phyloP scores from a whole-genome alignment of 35 echinoderm and acorn worm genomes.

The Amphiura filiformis region DNA sequence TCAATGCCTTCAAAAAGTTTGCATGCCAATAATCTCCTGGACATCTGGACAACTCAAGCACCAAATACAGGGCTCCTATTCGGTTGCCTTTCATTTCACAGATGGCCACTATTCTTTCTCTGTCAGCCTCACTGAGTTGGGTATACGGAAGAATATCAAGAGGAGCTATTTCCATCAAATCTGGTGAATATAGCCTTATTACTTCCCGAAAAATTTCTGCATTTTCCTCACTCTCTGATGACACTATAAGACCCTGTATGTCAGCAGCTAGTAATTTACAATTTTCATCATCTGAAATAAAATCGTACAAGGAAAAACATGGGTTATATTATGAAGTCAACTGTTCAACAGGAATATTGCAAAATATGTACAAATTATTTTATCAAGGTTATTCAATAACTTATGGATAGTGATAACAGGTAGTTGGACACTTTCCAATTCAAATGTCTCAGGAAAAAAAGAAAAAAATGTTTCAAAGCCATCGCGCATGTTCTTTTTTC shows the following conservation, averaged over 20 bases:
- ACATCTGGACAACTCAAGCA: background rate
- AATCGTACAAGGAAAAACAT: background rate
- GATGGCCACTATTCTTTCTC: background rate
- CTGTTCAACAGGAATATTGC: no score
- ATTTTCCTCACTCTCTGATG: background rate
- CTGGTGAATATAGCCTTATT: background rate
- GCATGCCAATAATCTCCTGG: background rate
- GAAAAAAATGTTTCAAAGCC: no score
- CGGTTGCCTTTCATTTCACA: background rate
- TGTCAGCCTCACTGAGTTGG: background rate
- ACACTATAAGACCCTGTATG: background rate
- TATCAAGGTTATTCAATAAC: no score
- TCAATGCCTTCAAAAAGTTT: background rate
- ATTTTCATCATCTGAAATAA: background rate
- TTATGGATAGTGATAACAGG: no score
- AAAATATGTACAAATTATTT: no score
- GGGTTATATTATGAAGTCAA: no score
- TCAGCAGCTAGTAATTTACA: background rate
- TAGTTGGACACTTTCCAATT: no score
- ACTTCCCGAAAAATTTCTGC: background rate
- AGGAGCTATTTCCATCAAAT: background rate
- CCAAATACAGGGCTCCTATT: background rate
- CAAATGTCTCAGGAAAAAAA: no score
- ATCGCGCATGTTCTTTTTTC: no score
- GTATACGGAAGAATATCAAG: background rate